phyloP scores from a whole-genome alignment of 2,113 vertebrate genomes.

The Burhinus bistriatus region DNA sequence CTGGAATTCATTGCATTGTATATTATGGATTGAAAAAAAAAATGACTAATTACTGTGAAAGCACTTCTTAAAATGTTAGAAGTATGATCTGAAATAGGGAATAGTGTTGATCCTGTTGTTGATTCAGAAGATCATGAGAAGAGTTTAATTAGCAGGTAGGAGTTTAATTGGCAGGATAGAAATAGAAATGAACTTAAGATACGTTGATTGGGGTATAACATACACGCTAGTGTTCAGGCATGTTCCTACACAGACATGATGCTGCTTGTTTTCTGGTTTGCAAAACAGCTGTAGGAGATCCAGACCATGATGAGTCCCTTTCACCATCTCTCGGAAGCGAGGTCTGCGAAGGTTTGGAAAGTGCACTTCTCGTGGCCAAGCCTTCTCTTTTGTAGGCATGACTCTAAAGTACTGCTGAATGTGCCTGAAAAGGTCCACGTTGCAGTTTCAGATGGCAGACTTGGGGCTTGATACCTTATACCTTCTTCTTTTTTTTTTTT shows the following conservation, averaged over 20 bases:
- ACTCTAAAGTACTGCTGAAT: background rate
- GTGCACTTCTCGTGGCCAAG: background rate
- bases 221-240: background rate
- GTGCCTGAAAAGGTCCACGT: background rate
- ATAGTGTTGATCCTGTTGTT: background rate
- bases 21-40: background rate
- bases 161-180: background rate
- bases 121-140: background rate
- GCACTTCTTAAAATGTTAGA: background rate
- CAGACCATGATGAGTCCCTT: background rate
- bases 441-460: background rate
- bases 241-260: background rate
- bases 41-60: background rate
- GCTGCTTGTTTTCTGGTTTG: background rate
- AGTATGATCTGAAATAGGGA: background rate
- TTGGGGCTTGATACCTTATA: background rate
- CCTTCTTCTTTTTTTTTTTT: background rate
- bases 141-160: background rate
- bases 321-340: background rate
- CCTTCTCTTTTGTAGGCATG: background rate
- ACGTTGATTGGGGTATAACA: fast-evolving
- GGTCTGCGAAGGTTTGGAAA: background rate
- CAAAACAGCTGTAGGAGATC: background rate
- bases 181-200: background rate
- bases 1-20: background rate